These are phyloP conservation scores for Geophilus truncorum DNA, from an alignment of 2,888 invertebrate genomes.

Conservation along the genomic window DNA sequence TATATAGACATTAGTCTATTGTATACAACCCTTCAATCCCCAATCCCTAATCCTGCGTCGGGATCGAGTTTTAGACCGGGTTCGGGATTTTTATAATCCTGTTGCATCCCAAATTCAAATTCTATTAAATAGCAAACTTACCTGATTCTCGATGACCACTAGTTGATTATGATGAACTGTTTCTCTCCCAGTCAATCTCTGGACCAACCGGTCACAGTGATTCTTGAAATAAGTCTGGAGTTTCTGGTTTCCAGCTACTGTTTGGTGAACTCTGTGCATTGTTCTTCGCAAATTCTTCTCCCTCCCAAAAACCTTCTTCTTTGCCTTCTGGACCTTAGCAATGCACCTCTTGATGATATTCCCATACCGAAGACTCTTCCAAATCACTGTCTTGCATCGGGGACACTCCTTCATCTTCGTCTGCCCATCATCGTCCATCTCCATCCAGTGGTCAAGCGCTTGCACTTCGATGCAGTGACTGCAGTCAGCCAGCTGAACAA, in stretches of 20 bases:
- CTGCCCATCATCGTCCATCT: slow-evolving; percentile 36
- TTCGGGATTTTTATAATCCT: too few species aligned
- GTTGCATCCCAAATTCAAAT: too few species aligned
- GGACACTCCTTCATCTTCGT: slow-evolving; percentile 54
- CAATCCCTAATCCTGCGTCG: too few species aligned
- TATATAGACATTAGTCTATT: too few species aligned
- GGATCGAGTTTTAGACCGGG: too few species aligned
- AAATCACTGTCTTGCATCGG: slow-evolving; percentile 57
- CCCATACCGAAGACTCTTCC: slow-evolving; percentile 57
- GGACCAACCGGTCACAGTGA: not conserved
- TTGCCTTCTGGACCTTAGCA: not conserved
- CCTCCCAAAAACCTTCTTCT: slow-evolving; percentile 11
- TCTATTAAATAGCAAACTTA: too few species aligned
- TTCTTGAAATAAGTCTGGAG: not conserved
- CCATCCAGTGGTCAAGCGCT: slow-evolving; percentile 45
- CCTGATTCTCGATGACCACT: slow-evolving; percentile 21
- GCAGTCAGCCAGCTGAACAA: slow-evolving; percentile 45
- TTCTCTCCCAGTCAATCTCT: not conserved
- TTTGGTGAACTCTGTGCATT: not conserved
- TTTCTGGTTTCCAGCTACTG: too few species aligned
- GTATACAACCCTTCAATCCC: too few species aligned
- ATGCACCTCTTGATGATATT: slow-evolving; percentile 49
- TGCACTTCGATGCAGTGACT: slow-evolving; percentile 47
- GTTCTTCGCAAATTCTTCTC: not conserved
- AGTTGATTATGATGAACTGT: not conserved